Percentiles rank a stretch among this genome's conserved stretches.
Conservation (phyloP, 2,113 vertebrate species). For the Vulpes lagopus region DNA sequence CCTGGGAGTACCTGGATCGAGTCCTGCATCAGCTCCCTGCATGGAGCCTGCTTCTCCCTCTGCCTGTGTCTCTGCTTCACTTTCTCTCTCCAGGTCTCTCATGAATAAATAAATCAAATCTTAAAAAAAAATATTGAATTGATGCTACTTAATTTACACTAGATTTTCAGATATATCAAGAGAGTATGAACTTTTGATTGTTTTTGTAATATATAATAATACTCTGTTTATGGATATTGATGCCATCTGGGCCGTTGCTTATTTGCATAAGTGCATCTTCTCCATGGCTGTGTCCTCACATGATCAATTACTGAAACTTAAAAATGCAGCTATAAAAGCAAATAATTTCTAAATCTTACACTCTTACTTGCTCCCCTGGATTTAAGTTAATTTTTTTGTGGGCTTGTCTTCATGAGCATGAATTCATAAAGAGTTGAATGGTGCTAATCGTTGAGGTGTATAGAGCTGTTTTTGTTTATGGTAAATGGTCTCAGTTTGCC, state of each 20-base stretch:
- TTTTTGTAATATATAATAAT: not conserved
- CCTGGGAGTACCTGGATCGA: no score
- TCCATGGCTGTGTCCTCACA: not conserved
- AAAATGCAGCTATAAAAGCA: not conserved
- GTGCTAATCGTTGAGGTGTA: conserved; percentile 41
- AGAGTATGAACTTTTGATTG: not conserved
- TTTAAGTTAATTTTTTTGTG: not conserved
- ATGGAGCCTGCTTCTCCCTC: no score
- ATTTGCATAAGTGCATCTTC: conserved; percentile 22
- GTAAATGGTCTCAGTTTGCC: conserved; percentile 15
- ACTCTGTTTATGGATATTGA: not conserved
- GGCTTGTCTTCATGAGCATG: not conserved
- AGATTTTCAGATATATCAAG: not conserved
- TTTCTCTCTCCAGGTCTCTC: no score
- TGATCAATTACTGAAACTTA: conserved; percentile 22
- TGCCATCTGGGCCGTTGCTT: not conserved
- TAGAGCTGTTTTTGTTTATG: conserved; percentile 57
- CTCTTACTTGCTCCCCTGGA: not conserved
- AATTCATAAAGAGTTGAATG: conserved; percentile 55
- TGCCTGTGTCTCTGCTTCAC: no score
- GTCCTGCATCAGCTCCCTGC: no score
- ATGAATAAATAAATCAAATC: no score
- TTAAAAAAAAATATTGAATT: not conserved
- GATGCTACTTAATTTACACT: not conserved
- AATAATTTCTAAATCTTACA: not conserved